Percentiles rank a stretch among this genome's conserved stretches.
Conservation (phyloP, 1,140 invertebrate species). For the Drosophila sechellia region DNA sequence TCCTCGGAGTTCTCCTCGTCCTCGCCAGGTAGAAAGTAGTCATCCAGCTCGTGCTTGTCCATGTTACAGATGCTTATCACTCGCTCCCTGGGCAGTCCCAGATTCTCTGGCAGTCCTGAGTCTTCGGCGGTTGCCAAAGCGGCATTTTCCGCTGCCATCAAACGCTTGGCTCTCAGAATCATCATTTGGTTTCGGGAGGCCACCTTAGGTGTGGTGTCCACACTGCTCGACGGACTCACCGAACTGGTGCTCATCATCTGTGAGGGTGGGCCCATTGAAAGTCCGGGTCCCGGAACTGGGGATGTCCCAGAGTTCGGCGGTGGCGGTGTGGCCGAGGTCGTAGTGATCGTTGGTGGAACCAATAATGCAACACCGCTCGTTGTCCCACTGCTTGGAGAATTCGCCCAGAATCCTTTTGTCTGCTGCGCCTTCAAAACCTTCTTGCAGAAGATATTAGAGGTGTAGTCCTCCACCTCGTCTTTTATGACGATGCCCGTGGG, state of each 20-base stretch:
- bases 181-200: constrained; percentile 69
- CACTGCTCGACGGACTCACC: constrained; percentile 68
- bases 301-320: constrained; percentile 36
- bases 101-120: constrained; percentile 69
- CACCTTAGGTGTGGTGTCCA: constrained; percentile 69
- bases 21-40: constrained; percentile 87
- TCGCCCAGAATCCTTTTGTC: constrained; percentile 80
- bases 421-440: constrained; percentile 84
- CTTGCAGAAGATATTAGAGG: constrained; percentile 79
- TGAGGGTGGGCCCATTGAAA: constrained; percentile 76
- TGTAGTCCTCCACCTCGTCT: constrained; percentile 79
- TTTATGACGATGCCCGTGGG: constrained; percentile 65
- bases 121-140: constrained; percentile 66
- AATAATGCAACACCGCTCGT: constrained; percentile 44
- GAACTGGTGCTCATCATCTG: constrained; percentile 67
- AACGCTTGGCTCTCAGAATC: constrained; percentile 61
- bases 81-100: constrained; percentile 86
- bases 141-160: constrained; percentile 58
- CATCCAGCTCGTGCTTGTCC: constrained; percentile 91
- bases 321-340: constrained; percentile 70
- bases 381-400: constrained; percentile 66
- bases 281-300: constrained; percentile 9
- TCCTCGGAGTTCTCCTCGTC: constrained; percentile 91
- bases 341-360: constrained; percentile 65
- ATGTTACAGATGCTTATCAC: constrained; percentile 89